Percentiles rank a stretch among this genome's conserved stretches.
phyloP scores from a whole-genome alignment of 2,797 vertebrate genomes.

The Lacerta viridis region DNA sequence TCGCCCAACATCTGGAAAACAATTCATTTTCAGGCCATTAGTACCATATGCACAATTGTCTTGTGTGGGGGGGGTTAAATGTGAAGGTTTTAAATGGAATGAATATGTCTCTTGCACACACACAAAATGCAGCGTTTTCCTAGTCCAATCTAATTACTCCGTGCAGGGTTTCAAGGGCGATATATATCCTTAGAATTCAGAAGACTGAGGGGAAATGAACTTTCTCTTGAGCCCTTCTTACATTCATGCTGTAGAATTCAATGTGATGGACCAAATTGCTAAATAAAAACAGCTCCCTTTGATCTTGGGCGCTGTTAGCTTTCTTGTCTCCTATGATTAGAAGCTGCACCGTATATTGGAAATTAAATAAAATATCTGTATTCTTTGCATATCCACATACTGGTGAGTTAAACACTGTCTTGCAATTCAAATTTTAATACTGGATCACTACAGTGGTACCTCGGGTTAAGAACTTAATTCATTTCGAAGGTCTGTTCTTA shows the following conservation, averaged over 20 bases:
- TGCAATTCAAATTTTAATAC: constrained; percentile 20
- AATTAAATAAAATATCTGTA: not conserved
- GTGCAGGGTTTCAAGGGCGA: constrained; percentile 68
- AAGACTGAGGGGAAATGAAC: not conserved
- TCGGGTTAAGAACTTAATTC: too few relatives aligned
- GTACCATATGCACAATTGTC: constrained; percentile 70
- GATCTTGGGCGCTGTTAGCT: constrained; percentile 33
- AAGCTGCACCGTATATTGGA: not conserved
- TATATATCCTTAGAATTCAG: constrained; percentile 61
- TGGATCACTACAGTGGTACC: not conserved
- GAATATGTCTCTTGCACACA: constrained; percentile 74
- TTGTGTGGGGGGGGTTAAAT: constrained; percentile 70
- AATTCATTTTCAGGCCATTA: constrained; percentile 68
- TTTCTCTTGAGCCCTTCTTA: constrained; percentile 54
- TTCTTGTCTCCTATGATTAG: constrained; percentile 44
- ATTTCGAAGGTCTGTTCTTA: too few relatives aligned
- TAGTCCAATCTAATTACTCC: constrained; percentile 76
- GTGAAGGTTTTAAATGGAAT: constrained; percentile 74
- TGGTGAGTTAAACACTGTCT: constrained; percentile 44
- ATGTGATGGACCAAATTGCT: constrained; percentile 56
- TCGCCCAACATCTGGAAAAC: constrained; percentile 36
- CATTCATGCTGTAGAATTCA: constrained; percentile 55
- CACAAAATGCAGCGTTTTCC: constrained; percentile 80
- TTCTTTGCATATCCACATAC: not conserved
- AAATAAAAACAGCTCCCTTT: constrained; percentile 55